Conservation (phyloP, 2,113 vertebrate genomes). For the Mustela lutreola region DNA sequence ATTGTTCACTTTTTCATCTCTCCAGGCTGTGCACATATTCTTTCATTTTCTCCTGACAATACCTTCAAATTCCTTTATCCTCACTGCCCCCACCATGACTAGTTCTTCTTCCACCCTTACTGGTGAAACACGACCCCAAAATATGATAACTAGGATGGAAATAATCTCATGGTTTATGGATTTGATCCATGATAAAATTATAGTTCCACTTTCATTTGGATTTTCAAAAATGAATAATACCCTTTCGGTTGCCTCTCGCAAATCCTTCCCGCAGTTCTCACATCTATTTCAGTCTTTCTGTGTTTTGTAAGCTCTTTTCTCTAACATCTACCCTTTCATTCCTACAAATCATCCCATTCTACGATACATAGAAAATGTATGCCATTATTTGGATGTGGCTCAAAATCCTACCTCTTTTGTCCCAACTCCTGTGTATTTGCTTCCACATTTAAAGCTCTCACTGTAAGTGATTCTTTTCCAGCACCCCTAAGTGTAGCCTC, state of each 20-base stretch:
- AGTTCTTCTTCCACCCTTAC: background rate
- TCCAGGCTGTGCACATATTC: background rate
- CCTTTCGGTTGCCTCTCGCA: background rate
- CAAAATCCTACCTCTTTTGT: background rate
- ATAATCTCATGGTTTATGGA: background rate
- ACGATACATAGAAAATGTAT: background rate
- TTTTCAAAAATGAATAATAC: background rate
- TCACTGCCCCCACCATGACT: background rate
- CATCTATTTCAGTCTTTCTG: background rate
- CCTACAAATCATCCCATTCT: background rate
- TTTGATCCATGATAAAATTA: background rate
- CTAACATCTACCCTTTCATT: background rate
- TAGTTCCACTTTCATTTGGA: background rate
- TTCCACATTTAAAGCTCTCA: background rate
- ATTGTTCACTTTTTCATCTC: background rate
- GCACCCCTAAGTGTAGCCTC: background rate
- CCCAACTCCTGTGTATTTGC: background rate
- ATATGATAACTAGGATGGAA: background rate
- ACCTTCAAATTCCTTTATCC: background rate
- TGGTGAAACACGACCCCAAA: background rate
- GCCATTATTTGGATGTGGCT: background rate
- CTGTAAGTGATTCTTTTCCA: background rate
- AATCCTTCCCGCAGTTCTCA: background rate
- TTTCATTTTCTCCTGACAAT: background rate
- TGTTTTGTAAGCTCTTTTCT: background rate